Evolutionary conservation across 2,113 vertebrate genomes (phyloP).

Genomic region (Okapia johnstoni): DNA sequence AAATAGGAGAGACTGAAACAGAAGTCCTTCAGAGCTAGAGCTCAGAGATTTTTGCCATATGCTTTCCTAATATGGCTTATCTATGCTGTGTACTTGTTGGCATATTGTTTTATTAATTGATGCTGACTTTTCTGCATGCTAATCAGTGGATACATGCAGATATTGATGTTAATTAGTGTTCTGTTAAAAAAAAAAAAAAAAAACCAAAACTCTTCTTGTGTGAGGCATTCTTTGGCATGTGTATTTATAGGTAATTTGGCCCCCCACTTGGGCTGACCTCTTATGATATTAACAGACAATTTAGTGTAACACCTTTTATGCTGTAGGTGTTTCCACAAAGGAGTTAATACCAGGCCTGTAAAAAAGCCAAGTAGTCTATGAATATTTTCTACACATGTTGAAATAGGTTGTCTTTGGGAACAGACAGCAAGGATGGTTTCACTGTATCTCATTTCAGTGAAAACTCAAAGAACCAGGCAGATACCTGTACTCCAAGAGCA

Average conservation of each 20-base stretch:
- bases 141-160: slow-evolving; percentile 36
- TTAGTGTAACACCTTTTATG: background rate
- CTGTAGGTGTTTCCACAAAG: background rate
- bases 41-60: slow-evolving; percentile 11
- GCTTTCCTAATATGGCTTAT: slow-evolving; percentile 56
- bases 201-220: background rate
- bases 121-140: slow-evolving; percentile 15
- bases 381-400: background rate
- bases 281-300: background rate
- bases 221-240: background rate
- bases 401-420: background rate
- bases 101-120: slow-evolving; percentile 54
- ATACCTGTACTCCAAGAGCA: background rate
- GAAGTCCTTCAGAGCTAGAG: background rate
- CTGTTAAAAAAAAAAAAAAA: background rate
- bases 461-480: background rate
- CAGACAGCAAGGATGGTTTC: background rate
- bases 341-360: background rate
- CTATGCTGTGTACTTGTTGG: slow-evolving; percentile 22
- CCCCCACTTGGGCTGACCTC: background rate
- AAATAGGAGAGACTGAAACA: background rate
- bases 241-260: background rate
- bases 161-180: slow-evolving; percentile 36
- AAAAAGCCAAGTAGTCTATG: background rate
- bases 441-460: background rate